Conservation (phyloP, 53 echinoderm and acorn worm genomes). For the Pentamera pediparva region DNA sequence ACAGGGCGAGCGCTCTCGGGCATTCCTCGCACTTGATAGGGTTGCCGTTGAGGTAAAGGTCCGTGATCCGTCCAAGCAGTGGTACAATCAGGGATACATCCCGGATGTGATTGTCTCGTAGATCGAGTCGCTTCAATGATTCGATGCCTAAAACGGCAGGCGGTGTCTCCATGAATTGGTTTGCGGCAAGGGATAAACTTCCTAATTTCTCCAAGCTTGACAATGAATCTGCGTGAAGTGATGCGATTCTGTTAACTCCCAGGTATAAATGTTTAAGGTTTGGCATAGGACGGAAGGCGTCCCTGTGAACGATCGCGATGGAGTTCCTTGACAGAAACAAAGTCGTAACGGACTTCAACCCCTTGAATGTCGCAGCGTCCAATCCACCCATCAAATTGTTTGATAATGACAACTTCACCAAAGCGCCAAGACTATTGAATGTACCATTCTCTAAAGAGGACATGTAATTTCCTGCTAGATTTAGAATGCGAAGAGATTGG, state of each 20-base stretch:
- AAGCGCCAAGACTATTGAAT: neutral
- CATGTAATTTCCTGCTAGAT: neutral
- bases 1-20: neutral
- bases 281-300: neutral
- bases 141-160: neutral
- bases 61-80: neutral
- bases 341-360: neutral
- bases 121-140: neutral
- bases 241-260: neutral
- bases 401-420: neutral
- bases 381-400: neutral
- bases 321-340: conserved; percentile 3
- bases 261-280: conserved; percentile 17
- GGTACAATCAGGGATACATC: conserved; percentile 6
- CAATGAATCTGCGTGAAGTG: neutral
- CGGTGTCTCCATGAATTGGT: neutral
- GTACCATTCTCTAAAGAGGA: conserved; percentile 3
- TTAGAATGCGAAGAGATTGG: neutral
- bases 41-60: neutral
- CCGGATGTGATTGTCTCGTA: neutral
- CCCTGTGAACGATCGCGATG: neutral
- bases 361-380: neutral
- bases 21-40: conserved; percentile 1
- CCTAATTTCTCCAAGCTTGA: neutral
- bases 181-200: neutral